phyloP scores from a whole-genome alignment of 1,140 invertebrate genomes.

The Ostrea denselamellosa region DNA sequence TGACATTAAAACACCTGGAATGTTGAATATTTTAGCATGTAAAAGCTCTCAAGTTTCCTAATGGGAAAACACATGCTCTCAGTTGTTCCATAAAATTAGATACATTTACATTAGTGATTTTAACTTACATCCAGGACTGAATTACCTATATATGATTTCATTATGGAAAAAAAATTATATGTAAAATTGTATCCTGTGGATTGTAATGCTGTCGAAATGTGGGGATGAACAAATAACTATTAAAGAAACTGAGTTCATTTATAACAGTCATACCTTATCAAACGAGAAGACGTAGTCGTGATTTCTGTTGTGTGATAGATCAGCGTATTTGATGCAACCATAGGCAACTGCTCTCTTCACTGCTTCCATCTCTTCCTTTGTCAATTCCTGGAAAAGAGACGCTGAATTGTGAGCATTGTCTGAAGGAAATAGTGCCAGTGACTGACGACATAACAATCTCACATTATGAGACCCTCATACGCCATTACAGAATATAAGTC shows the following conservation, averaged over 20 bases:
- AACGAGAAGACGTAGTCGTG: conserved; percentile 99
- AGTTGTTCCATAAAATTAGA: too few relatives aligned
- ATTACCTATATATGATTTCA: too few relatives aligned
- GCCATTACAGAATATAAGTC: neutral
- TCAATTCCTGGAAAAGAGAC: conserved; percentile 83
- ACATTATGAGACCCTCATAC: neutral
- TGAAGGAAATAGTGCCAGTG: neutral
- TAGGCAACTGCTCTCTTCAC: conserved; percentile 96
- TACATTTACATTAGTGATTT: too few relatives aligned
- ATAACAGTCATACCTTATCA: conserved; percentile 85
- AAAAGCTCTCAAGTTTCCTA: neutral
- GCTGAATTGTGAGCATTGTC: neutral
- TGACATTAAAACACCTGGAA: too few relatives aligned
- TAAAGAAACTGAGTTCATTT: neutral
- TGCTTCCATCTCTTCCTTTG: conserved; percentile 88
- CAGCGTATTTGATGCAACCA: conserved; percentile 99
- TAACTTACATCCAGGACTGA: too few relatives aligned
- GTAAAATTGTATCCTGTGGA: too few relatives aligned
- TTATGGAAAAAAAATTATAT: too few relatives aligned
- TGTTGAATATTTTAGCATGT: too few relatives aligned
- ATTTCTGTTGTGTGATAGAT: conserved; percentile 94
- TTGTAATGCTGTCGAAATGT: too few relatives aligned
- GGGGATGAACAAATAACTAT: too few relatives aligned
- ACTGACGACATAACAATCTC: neutral
- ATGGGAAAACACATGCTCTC: neutral